Evolutionary conservation across 2,797 vertebrate species (phyloP), one percentile per base, ranked within the genome.

Genomic region (Heterohyrax brucei): DNA sequence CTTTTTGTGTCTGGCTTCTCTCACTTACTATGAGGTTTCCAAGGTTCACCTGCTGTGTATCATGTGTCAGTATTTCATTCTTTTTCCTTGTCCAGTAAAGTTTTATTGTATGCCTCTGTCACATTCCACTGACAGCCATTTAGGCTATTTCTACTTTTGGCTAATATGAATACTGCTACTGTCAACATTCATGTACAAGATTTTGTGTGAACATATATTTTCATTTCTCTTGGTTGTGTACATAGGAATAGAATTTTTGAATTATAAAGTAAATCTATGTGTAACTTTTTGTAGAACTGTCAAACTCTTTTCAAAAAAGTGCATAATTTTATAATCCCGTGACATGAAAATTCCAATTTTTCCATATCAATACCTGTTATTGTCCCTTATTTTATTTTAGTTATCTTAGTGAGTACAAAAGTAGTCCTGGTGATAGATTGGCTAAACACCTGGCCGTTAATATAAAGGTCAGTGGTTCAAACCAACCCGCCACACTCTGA

Each of bases 241-340:
- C 44, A 44, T 89, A 94, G 75, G 33, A 93, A 77, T 46, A 14
- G 39, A 96, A 94, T 76, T 87, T 79, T 30, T 91, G 70, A 91
- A 72, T 87, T 79, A 30, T 26, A 46, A 76, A 46, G 12, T 56
- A 56, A 56, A 56, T 56, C 53, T 16, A 56, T 56, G 53, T 56
- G 13, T 56, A 56, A 68, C 5, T 68, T 68, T 26, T 30, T n/a
- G 66, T 68, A 30, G 28, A 68, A 68, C 30, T 68, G 10, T 28
- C 12, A 81, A 77, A 61, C 53, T 6, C 59, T 86, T 95, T 94
- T 81, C 70, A 48, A 85, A 91, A 95, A 87, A 28, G 46, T 84
- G 46, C 30, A 59, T 7, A 22, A 44, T 76, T 77, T 91, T 93
- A 87, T 5, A 73, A 10, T 64, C 72, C 53, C 30, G 75, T 39